Evolutionary conservation across 2,113 vertebrate genomes (phyloP), one percentile per base, ranked within the genome.

Genomic region (Pangasianodon hypophthalmus): DNA sequence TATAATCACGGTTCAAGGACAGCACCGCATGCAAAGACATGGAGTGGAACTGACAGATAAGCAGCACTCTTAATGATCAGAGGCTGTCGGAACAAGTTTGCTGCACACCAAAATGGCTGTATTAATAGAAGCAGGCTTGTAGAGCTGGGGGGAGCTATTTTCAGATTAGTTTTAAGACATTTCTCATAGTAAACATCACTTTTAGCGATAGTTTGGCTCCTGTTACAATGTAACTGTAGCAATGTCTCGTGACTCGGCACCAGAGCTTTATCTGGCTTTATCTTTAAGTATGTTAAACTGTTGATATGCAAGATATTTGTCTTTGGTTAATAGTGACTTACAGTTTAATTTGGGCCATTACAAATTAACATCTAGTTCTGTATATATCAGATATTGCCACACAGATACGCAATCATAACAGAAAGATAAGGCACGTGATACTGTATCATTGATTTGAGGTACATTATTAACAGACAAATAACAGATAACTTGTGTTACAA

Each of bases 61-160:
- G 73, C 75, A 85, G 73, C 83, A 60, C 79, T 60, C 67, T 77
- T 91, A 84, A 91, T 88, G 73, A 88, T 60, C 71, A 73, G 80
- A 86, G 44, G 85, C 62, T 91, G 89, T 87, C 29, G 90, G 87
- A 92, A 90, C 88, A 58, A 87, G 88, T 89, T 91, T 75, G 75
- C 85, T 81, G 52, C 82, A 89, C 19, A 56, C 64, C 81, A 21
- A 90, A 41, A 73, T 83, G 62, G 44, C 69, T 85, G 52, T 90
- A 91, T 90, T 93, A 83, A 58, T 5, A 24, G 81, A 91, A 87
- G 71, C 69, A 75, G 79, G 73, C 82, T 87, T 87, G 88, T 88
- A 86, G 88, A 79, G 82, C 32, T 46, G 52, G 52, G n/a, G 46
- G 60, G 21, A 37, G 6, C 75, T 82, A 41, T 82, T 82, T 29